A percentile compares a stretch with the other conserved stretches of the same genome.
phyloP scores from a whole-genome alignment of 2,888 invertebrate genomes.

The Pristionchus exspectatus region DNA sequence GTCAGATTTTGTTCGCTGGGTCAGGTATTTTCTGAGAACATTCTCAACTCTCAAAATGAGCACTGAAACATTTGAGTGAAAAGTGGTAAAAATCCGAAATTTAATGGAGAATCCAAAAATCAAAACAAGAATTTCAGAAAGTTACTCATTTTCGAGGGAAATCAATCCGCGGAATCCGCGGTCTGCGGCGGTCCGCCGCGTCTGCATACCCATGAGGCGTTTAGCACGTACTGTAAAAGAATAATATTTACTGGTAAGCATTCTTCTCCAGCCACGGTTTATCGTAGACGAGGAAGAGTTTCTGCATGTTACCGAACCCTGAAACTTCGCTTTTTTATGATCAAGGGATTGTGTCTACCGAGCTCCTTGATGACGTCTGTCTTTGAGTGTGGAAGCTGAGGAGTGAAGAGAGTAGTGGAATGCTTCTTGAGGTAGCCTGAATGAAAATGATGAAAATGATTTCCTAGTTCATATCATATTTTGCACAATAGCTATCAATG shows the following conservation, averaged over 20 bases:
- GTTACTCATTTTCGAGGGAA: too few relatives aligned
- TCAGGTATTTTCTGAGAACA: too few relatives aligned
- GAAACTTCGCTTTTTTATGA: background rate
- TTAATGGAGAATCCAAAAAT: too few relatives aligned
- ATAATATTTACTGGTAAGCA: background rate
- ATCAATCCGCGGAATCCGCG: too few relatives aligned
- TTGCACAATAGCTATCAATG: background rate
- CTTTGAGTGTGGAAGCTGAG: background rate
- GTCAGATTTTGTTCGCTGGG: too few relatives aligned
- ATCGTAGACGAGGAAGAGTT: slow-evolving; percentile 31
- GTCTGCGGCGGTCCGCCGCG: too few relatives aligned
- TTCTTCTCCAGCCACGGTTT: background rate
- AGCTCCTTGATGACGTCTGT: background rate
- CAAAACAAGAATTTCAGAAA: too few relatives aligned
- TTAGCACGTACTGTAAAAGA: too few relatives aligned
- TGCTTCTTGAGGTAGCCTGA: slow-evolving; percentile 35
- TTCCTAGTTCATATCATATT: background rate
- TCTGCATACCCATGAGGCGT: too few relatives aligned
- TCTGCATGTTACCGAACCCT: slow-evolving; percentile 52
- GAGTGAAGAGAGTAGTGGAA: slow-evolving; percentile 35
- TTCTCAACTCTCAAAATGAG: too few relatives aligned
- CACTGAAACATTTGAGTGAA: too few relatives aligned
- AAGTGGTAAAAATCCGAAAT: too few relatives aligned
- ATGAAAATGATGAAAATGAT: background rate
- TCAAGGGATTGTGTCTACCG: background rate